A percentile compares a stretch with the other conserved stretches of the same genome.
These are phyloP conservation scores for Linyphia triangularis DNA, from an alignment of 2,888 invertebrate species.

Conservation along the genomic window DNA sequence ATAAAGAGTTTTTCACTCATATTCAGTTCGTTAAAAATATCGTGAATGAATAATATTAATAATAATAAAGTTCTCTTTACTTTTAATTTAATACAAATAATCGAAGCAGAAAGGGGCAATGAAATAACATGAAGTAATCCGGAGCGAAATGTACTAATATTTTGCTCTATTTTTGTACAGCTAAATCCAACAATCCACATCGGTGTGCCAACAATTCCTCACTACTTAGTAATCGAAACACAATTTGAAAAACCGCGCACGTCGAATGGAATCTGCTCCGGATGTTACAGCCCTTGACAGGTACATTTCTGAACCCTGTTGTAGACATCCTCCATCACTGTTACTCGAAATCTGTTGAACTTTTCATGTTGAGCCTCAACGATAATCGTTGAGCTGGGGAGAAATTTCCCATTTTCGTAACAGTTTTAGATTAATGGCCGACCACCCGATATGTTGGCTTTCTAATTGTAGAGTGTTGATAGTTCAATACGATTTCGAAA, in stretches of 20 bases:
- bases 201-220: too few relatives aligned
- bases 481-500: conserved; percentile 61
- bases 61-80: too few relatives aligned
- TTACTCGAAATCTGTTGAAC: neutral
- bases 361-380: neutral
- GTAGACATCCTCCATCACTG: neutral
- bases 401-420: conserved; percentile 31
- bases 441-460: conserved; percentile 36
- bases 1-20: too few relatives aligned
- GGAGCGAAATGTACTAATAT: too few relatives aligned
- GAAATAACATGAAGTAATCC: too few relatives aligned
- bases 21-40: too few relatives aligned
- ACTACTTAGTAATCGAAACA: neutral
- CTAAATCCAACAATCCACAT: too few relatives aligned
- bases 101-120: too few relatives aligned
- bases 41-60: too few relatives aligned
- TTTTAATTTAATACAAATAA: too few relatives aligned
- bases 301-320: neutral
- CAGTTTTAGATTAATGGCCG: conserved; percentile 58
- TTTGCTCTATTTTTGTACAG: neutral
- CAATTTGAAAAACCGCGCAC: neutral
- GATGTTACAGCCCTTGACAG: neutral
- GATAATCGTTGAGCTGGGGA: neutral
- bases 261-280: neutral
- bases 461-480: conserved; percentile 49